phyloP scores from a whole-genome alignment of 37 sponge, comb jelly and placozoan species.

The Axinella damicornis region DNA sequence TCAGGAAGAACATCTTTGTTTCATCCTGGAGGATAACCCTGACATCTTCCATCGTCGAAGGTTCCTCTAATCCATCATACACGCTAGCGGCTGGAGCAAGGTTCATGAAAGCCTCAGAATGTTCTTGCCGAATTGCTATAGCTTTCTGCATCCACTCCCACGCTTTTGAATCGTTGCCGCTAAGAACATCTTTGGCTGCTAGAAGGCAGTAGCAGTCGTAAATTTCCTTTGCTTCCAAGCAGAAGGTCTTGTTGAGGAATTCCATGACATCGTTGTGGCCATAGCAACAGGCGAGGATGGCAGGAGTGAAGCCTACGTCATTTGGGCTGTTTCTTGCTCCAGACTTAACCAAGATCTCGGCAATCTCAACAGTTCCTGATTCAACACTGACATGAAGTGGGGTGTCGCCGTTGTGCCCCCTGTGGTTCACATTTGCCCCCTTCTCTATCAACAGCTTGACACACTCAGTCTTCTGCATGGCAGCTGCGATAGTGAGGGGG shows the following conservation, averaged over 20 bases:
- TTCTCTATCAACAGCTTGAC: slow-evolving; percentile 75
- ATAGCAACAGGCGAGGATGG: slow-evolving; percentile 84
- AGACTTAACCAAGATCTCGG: slow-evolving; percentile 70
- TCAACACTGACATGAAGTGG: slow-evolving; percentile 92
- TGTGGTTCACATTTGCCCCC: slow-evolving; percentile 81
- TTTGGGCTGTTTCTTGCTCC: slow-evolving; percentile 84
- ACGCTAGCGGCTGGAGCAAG: slow-evolving; percentile 39
- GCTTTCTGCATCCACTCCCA: slow-evolving; percentile 54
- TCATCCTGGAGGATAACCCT: slow-evolving; percentile 41
- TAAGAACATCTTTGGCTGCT: slow-evolving; percentile 69
- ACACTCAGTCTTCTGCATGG: slow-evolving; percentile 82
- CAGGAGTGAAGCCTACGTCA: slow-evolving; percentile 84
- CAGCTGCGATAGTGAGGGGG: slow-evolving; percentile 91
- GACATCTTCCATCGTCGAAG: slow-evolving; percentile 27
- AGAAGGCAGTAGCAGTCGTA: slow-evolving; percentile 86
- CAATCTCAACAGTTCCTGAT: slow-evolving; percentile 70
- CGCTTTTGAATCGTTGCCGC: not conserved
- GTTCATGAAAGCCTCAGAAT: slow-evolving; percentile 3
- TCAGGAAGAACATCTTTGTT: slow-evolving; percentile 52
- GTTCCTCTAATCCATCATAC: slow-evolving; percentile 74
- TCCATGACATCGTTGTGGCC: slow-evolving; percentile 73
- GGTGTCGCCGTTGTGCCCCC: slow-evolving; percentile 84
- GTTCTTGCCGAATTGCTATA: slow-evolving; percentile 9
- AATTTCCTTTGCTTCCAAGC: slow-evolving; percentile 35
- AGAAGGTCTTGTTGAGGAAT: slow-evolving; percentile 52